These are phyloP conservation scores for Carcharodon carcharias DNA, from an alignment of 2,797 vertebrate species.

Conservation along the genomic window DNA sequence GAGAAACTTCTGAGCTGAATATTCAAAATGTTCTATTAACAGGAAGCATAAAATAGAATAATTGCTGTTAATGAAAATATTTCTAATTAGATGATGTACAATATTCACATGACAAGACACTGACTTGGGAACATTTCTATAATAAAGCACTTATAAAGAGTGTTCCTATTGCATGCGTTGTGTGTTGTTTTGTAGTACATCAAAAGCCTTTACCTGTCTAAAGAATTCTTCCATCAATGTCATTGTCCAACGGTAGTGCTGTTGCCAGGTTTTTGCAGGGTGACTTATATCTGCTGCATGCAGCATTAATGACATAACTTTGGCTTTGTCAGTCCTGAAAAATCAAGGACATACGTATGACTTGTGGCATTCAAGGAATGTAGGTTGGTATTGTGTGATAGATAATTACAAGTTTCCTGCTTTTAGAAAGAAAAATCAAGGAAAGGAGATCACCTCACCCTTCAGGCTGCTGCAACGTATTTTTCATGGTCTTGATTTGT, in stretches of 20 bases:
- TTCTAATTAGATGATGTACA: not conserved
- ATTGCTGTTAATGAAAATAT: not conserved
- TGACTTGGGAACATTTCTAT: slow-evolving; percentile 14
- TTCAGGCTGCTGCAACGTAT: slow-evolving; percentile 76
- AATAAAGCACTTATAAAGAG: not conserved
- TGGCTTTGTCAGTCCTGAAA: slow-evolving; percentile 87
- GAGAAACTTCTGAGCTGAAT: not conserved
- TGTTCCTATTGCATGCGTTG: not conserved
- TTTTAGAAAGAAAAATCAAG: slow-evolving; percentile 26
- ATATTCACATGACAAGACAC: not conserved
- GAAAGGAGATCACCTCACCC: slow-evolving; percentile 60
- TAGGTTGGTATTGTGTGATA: slow-evolving; percentile 38
- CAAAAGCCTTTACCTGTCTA: slow-evolving; percentile 68
- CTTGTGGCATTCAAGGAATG: not conserved
- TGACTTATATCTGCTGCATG: slow-evolving; percentile 97
- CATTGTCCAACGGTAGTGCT: slow-evolving; percentile 92
- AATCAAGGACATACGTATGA: slow-evolving; percentile 25
- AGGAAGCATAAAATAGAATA: not conserved
- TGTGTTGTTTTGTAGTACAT: not conserved
- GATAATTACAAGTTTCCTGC: slow-evolving; percentile 48
- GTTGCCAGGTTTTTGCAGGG: slow-evolving; percentile 86
- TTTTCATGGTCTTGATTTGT: slow-evolving; percentile 93
- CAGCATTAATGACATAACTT: slow-evolving; percentile 92
- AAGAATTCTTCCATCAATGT: slow-evolving; percentile 98
- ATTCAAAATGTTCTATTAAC: not conserved